These are phyloP conservation scores for Pogonocherus hispidulus DNA, from an alignment of 2,888 invertebrate species.

Conservation along the genomic window DNA sequence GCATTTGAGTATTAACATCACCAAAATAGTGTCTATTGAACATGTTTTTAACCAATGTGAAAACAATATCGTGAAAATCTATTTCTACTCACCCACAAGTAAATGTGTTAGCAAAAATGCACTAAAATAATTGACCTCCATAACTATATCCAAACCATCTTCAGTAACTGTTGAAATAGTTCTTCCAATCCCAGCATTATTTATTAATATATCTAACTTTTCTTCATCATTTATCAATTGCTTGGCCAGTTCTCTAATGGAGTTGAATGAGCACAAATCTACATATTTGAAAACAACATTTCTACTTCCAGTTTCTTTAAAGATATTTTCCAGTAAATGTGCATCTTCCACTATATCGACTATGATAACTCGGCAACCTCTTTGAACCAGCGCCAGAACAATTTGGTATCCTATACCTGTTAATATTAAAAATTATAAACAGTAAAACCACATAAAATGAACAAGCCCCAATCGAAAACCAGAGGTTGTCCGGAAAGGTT, in stretches of 20 bases:
- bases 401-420: conserved; percentile 68
- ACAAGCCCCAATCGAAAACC: too few relatives aligned
- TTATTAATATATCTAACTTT: conserved; percentile 75
- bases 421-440: too few relatives aligned
- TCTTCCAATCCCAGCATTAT: conserved; percentile 76
- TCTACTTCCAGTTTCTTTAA: conserved; percentile 58
- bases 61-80: too few relatives aligned
- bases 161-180: conserved; percentile 67
- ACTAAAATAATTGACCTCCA: conserved; percentile 80
- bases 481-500: too few relatives aligned
- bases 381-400: conserved; percentile 66
- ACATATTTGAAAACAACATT: conserved; percentile 67
- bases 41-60: too few relatives aligned
- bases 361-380: conserved; percentile 71
- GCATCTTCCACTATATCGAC: conserved; percentile 64
- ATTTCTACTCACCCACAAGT: conserved; percentile 69
- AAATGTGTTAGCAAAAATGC: conserved; percentile 79
- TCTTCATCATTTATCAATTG: conserved; percentile 71
- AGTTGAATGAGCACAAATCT: conserved; percentile 72
- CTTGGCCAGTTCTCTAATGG: conserved; percentile 74
- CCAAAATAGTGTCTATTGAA: too few relatives aligned
- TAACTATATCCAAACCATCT: conserved; percentile 74
- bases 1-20: too few relatives aligned
- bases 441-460: too few relatives aligned
- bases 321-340: conserved; percentile 55